Evolutionary conservation across 2,888 invertebrate species (phyloP), one percentile per base, ranked within the genome.

Genomic region (Tetropium fuscum): DNA sequence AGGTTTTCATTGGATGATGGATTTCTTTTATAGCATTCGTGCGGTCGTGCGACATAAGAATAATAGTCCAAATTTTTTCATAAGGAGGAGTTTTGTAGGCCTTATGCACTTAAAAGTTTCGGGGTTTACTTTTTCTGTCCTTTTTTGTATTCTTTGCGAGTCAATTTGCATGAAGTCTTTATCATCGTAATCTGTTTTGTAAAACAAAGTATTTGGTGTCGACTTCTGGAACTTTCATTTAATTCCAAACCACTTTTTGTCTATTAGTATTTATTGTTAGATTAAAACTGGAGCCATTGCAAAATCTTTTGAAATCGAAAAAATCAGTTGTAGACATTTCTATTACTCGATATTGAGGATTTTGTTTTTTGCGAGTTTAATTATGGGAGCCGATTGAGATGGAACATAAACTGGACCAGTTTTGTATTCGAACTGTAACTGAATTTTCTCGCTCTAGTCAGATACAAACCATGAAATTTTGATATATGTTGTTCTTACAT

Each of bases 381-480:
- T 25, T 13, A 49, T 8, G 19, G 20, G 13, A 11, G 22, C 25
- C 13, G 11, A 32, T 49, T 57, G 32, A 13, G 18, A n/a, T 18
- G 57, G 57, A 10, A 57, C 22, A 27, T 49, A 53, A 38, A 53
- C 25, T 10, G 48, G 57, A 11, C 57, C 57, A 27, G 19, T 30
- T 49, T 49, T 57, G 25, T n/a, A n/a, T n/a, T n/a, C n/a, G n/a
- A n/a, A n/a, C n/a, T n/a, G n/a, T n/a, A n/a, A n/a, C n/a, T n/a
- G n/a, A n/a, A n/a, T n/a, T n/a, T n/a, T n/a, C n/a, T n/a, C n/a
- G n/a, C n/a, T n/a, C n/a, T n/a, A n/a, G n/a, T n/a, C n/a, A n/a
- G n/a, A n/a, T n/a, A n/a, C n/a, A n/a, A n/a, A n/a, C n/a, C n/a
- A n/a, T n/a, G n/a, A n/a, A n/a, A n/a, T n/a, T n/a, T n/a, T n/a